Evolutionary conservation across 2,797 vertebrate species (phyloP), one percentile per base, ranked within the genome.

Genomic region (Salarias fasciatus): DNA sequence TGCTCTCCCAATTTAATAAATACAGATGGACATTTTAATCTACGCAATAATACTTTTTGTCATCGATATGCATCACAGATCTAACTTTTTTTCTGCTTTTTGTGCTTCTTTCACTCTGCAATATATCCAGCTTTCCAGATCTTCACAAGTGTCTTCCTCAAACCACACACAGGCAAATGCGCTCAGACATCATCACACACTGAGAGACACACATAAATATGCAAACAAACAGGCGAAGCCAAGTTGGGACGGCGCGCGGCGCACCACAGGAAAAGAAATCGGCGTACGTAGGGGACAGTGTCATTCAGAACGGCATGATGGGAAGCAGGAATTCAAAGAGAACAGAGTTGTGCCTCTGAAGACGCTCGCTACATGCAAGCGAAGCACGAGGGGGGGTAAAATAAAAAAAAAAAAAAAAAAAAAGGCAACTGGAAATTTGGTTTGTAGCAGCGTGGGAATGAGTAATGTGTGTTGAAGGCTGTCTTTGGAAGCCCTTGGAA

Each of bases 391-490:
- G 30, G 47, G 36, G 53, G 58, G 72, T 36, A 15, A 12, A 58
- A 24, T 46, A 61, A 72, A 37, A 53, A 54, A 54, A 63, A 36
- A 15, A 12, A 58, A 24, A 46, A 61, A 72, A 37, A 53, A 54
- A 54, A 63, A 77, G 55, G 45, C 40, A 58, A 58, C 54, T 44
- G 52, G 35, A 79, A 66, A 69, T 43, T 18, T 47, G 40, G 65
- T 86, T 66, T 71, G 63, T 33, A 54, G 56, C 57, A 58, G 61
- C 61, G 30, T 28, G 63, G 46, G 72, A 58, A 72, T 68, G 82
- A 74, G 77, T 81, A 80, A 85, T 85, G 70, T 63, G 8, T 62
- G 72, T 40, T 80, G 78, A 88, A 83, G 81, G 75, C 78, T 78
- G 82, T 86, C 74, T 83, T 74, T 71, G 59, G 77, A 66, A 85